Evolutionary conservation across 2,888 invertebrate species (phyloP).

Genomic region (Stictocephala bisonia): DNA sequence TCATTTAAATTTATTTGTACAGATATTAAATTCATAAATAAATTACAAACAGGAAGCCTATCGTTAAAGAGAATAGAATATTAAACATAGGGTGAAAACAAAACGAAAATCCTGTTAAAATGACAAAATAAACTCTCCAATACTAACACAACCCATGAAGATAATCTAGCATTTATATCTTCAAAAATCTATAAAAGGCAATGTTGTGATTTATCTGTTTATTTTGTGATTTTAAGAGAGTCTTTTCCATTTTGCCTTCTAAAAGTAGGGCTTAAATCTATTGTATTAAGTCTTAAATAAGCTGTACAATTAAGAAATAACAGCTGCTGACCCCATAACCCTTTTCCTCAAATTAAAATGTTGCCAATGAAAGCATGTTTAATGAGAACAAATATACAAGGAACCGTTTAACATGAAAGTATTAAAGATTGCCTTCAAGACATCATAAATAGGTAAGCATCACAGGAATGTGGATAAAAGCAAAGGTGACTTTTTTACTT

Average conservation of each 20-base stretch:
- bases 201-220: constrained; percentile 4
- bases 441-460: too few species aligned
- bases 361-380: background rate
- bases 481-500: too few species aligned
- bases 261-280: background rate
- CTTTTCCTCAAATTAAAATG: too few species aligned
- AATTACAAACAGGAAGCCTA: constrained; percentile 9
- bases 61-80: constrained; percentile 25
- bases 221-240: constrained; percentile 29
- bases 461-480: too few species aligned
- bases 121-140: constrained; percentile 20
- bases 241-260: constrained; percentile 27
- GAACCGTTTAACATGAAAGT: too few species aligned
- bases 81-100: constrained; percentile 13
- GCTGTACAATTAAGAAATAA: constrained; percentile 6
- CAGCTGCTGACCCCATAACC: constrained; percentile 6
- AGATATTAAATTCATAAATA: constrained; percentile 34
- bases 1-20: constrained; percentile 29
- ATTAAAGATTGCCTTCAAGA: too few species aligned
- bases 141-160: background rate
- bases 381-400: too few species aligned
- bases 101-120: constrained; percentile 24
- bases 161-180: background rate
- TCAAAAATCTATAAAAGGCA: constrained; percentile 19
- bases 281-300: background rate